Base-by-base conservation (phyloP, 37 sponge, comb jelly and placozoan species). In the Petrosia ficiformis region DNA sequence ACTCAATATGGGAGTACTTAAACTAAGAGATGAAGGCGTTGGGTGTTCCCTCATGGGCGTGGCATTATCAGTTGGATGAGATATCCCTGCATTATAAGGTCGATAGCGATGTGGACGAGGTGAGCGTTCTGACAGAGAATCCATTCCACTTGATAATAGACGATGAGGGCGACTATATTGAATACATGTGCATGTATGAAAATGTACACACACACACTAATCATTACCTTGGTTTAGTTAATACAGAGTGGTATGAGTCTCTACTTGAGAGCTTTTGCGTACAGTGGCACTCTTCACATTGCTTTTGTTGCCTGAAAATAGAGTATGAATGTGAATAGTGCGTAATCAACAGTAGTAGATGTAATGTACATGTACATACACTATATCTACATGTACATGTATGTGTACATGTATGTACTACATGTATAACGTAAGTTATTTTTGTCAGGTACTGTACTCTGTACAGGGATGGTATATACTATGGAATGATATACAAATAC, bases 291-390 rank as follows among this genome's bases (percentile, higher is more conserved):
- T 52, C 42, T 8, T 26, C 33, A 38, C 67, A 24, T 3, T 78
- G 73, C 69, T 73, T 73, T 31, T 85, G 72, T 35, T 78, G 73
- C 33, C 85, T 85, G 74, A 36, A 69, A 5, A 10, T 21, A 58
- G 19, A 78, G 21, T 14, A 2, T 30, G 32, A 42, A 4, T 48
- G 8, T 48, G 54, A 48, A 48, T 14, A 48, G 14, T 48, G 8
- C 14, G 8, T 14, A 48, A 14, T n/a, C n/a, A 8, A 48, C 54
- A 48, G 54, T 48, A 48, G 8, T 14, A 48, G 14, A 48, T 14
- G 14, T 19, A 48, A 14, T 19, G 54, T 48, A 14, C 54, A 48
- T 19, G 54, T 48, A 48, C 54, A 48, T 48, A 48, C 14, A n/a
- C n/a, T n/a, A n/a, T n/a, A n/a, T n/a, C n/a, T n/a, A n/a, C n/a